These are phyloP conservation scores for crab-eating macaque (Macaca fascicularis) DNA, from an alignment of 2,113 vertebrate species.

Conservation along the genomic window DNA sequence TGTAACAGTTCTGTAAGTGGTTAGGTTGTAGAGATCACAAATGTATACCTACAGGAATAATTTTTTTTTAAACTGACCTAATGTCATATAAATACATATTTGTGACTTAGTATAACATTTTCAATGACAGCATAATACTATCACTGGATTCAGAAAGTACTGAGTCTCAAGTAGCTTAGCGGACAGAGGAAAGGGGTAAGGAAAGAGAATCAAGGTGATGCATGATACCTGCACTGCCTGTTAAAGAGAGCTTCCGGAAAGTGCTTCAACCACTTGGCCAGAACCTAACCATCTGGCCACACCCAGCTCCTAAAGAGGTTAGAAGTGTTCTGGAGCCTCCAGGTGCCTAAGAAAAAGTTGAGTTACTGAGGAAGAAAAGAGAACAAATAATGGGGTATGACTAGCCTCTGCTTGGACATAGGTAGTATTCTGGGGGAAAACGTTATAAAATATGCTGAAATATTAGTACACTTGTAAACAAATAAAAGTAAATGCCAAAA, in stretches of 20 bases:
- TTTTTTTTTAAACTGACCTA: neutral
- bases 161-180: neutral
- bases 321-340: neutral
- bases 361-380: neutral
- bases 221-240: neutral
- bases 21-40: neutral
- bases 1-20: neutral
- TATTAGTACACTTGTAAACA: neutral
- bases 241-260: neutral
- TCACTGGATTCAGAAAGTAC: neutral
- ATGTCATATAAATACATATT: neutral
- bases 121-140: neutral
- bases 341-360: neutral
- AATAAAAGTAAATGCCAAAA: neutral
- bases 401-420: neutral
- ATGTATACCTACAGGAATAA: neutral
- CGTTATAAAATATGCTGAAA: neutral
- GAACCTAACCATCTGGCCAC: neutral
- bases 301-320: neutral
- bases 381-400: neutral
- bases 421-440: neutral
- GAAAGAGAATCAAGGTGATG: neutral
- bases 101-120: slow-evolving; percentile 9
- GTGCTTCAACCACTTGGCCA: neutral
- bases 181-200: neutral